A percentile compares a stretch with the other conserved stretches of the same genome.
phyloP scores from a whole-genome alignment of 1,140 invertebrate genomes.

The Listronotus bonariensis region DNA sequence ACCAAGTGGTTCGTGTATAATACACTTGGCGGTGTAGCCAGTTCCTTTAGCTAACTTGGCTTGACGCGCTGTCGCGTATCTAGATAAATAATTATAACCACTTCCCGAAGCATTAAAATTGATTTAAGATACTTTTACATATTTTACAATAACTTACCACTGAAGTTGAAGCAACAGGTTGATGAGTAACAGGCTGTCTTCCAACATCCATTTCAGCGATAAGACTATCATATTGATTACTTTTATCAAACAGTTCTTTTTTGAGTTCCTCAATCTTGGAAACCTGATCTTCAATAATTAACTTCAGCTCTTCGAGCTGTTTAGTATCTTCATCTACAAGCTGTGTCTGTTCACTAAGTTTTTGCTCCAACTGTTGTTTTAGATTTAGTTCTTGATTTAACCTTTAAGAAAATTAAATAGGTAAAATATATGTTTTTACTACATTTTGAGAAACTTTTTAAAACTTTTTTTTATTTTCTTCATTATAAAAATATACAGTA shows the following conservation, averaged over 20 bases:
- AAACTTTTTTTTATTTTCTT: too few species aligned
- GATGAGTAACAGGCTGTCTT: slow-evolving; percentile 33
- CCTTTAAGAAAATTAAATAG: slow-evolving; percentile 16
- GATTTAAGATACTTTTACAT: too few species aligned
- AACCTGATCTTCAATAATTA: slow-evolving; percentile 67
- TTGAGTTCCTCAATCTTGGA: slow-evolving; percentile 70
- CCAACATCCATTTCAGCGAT: slow-evolving; percentile 53
- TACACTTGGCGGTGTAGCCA: too few species aligned
- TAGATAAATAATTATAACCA: too few species aligned
- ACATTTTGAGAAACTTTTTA: too few species aligned
- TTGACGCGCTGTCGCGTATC: too few species aligned
- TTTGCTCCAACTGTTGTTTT: slow-evolving; percentile 41
- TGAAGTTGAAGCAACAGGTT: slow-evolving; percentile 22
- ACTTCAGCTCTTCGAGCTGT: slow-evolving; percentile 59
- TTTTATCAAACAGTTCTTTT: slow-evolving; percentile 65
- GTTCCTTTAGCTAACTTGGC: too few species aligned
- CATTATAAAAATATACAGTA: too few species aligned
- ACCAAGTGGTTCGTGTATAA: too few species aligned
- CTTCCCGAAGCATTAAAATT: too few species aligned
- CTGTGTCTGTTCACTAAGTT: slow-evolving; percentile 60
- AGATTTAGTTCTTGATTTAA: slow-evolving; percentile 20
- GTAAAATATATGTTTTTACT: too few species aligned
- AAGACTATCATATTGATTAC: slow-evolving; percentile 61
- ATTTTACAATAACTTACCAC: background rate
- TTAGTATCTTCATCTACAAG: slow-evolving; percentile 62